These are phyloP conservation scores for Rhinoderma darwinii DNA, from an alignment of 2,113 vertebrate species.

Conservation along the genomic window DNA sequence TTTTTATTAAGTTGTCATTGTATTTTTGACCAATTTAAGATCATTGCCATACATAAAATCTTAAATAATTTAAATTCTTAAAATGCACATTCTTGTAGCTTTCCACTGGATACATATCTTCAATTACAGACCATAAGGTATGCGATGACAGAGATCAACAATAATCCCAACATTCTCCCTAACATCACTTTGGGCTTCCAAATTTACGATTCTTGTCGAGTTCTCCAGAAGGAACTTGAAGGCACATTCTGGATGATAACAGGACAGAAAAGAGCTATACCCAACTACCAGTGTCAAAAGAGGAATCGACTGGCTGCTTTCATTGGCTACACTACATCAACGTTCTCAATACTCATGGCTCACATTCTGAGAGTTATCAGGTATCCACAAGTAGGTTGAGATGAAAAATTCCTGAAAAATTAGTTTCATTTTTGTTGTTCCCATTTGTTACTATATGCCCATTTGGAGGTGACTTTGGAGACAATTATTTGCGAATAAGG, in stretches of 20 bases:
- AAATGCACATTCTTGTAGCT: background rate
- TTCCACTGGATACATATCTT: conserved; percentile 22
- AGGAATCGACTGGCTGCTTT: conserved; percentile 43
- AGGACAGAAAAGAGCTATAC: background rate
- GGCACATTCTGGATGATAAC: conserved; percentile 48
- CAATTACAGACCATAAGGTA: conserved; percentile 52
- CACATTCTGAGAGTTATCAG: conserved; percentile 46
- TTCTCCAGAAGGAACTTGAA: background rate
- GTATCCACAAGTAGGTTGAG: conserved; percentile 55
- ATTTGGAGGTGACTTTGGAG: no score
- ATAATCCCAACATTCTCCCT: conserved; percentile 50
- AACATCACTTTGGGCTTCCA: conserved; percentile 21
- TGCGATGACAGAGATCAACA: conserved; percentile 18
- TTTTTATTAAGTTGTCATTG: no score
- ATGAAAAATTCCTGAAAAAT: background rate
- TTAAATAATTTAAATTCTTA: background rate
- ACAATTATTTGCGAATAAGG: no score
- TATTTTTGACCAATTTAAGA: no score
- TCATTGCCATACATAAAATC: no score
- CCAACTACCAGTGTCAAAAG: conserved; percentile 37
- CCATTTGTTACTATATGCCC: no score
- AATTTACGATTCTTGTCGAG: conserved; percentile 52
- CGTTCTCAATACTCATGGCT: conserved; percentile 55
- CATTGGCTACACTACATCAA: conserved; percentile 50
- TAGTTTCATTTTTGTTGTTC: background rate